A percentile compares a stretch with the other conserved stretches of the same genome.
Conservation (phyloP, 2,888 invertebrate genomes). For the Heterodera filipjevi region DNA sequence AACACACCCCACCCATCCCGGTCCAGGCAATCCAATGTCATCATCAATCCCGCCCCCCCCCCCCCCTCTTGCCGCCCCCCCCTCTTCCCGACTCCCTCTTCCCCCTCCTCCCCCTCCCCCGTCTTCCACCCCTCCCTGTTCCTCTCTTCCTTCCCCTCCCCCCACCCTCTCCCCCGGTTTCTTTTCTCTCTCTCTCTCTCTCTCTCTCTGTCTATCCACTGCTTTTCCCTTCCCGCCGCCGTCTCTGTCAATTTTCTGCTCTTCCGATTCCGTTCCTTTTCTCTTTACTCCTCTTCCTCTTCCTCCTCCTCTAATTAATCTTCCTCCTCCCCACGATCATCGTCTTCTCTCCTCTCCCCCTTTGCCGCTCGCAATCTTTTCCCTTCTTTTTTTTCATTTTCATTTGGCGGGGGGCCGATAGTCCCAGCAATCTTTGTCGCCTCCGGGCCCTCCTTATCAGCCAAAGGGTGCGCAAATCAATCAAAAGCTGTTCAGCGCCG, state of each 20-base stretch:
- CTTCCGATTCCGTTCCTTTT: background rate
- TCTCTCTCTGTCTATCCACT: background rate
- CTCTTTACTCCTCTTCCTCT: background rate
- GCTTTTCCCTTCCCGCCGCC: no score
- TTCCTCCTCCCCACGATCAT: background rate
- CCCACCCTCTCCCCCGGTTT: background rate
- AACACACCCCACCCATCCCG: background rate
- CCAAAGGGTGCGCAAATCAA: slow-evolving; percentile 4
- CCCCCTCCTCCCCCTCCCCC: background rate
- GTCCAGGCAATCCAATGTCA: background rate
- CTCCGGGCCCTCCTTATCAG: slow-evolving; percentile 8
- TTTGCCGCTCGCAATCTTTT: background rate
- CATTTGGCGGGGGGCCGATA: background rate
- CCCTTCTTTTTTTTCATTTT: background rate
- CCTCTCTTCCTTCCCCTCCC: background rate
- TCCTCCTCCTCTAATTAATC: background rate
- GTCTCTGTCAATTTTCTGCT: background rate
- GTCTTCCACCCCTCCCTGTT: background rate
- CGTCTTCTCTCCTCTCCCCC: background rate
- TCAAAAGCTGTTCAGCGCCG: slow-evolving; percentile 12
- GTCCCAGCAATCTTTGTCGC: slow-evolving; percentile 6
- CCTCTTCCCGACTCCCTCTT: no score
- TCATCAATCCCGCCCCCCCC: background rate
- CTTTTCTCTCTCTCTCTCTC: background rate
- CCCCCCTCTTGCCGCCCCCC: background rate